Evolutionary conservation across 2,888 invertebrate genomes (phyloP), one percentile per base, ranked within the genome.

Genomic region (Apamea monoglypha): DNA sequence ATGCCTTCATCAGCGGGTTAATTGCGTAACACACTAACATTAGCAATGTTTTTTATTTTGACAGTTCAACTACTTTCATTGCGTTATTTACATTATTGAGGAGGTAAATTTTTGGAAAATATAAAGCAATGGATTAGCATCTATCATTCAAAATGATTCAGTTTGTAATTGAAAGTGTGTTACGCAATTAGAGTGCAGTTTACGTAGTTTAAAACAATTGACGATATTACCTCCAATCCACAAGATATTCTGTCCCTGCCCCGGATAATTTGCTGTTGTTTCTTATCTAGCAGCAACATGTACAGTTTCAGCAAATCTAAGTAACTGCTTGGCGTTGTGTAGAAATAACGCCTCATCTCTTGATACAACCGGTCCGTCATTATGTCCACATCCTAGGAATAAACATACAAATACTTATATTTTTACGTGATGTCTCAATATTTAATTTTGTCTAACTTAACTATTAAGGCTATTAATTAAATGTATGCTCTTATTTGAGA

Each of bases 291-390:
- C 92, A 99, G 97, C 21, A 94, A 94, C 74, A 98, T 96, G 92
- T 99, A 99, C 0, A 99, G 96, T 91, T 98, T 99, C 53, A 99
- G 97, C 59, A 99, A 95, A 92, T 99, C 99, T 85, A 99, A 96
- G 93, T 99, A 99, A 92, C 98, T 99, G 93, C 99, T 99, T 0
- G 99, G 99, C 0, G 99, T 99, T 5, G 99, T 99, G 93, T 99
- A 99, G 95, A 98, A 99, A 91, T 98, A 98, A 0, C 99, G 97
- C 85, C 98, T 97, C 98, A 98, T 98, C 96, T 99, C 99, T 66
- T 97, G 96, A 93, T 98, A 99, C 91, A 98, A 98, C 66, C 97
- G 96, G 29, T 97, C 97, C 0, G 99, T 98, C 97, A 98, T 98
- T 44, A 97, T 94, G 92, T 98, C 98, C 0, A 99, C 99, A 87